Base-by-base conservation (phyloP, 2,888 invertebrate genomes). In the Sylvicola cinctus region DNA sequence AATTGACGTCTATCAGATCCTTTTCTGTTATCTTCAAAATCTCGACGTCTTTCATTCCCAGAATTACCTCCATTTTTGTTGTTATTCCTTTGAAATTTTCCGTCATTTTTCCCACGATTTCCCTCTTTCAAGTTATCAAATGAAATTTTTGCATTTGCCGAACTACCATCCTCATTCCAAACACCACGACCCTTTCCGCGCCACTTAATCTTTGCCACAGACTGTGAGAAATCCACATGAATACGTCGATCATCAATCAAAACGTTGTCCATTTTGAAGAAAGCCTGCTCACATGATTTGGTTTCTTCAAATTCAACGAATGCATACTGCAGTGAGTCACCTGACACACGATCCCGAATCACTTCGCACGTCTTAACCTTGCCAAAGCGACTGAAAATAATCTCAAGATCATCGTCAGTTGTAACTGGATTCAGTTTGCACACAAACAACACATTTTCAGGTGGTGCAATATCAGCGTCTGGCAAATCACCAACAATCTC, bases 191-290 rank as follows among this genome's bases (percentile, higher is more conserved):
- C 88, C 60, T 87, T 88, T 3, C 88, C 88, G 35, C 74, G 66
- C 84, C 87, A 91, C 46, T 76, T 76, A 45, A 87, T 70, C 59
- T 93, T 95, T 2, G 96, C 77, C 0, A 99, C 96, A 32, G 95
- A 95, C 55, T 99, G 98, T 41, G 93, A 95, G 62, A 99, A 99
- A 59, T 99, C 98, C 1, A 99, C 98, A 61, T 98, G 98, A 48
- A 99, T 98, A 41, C 98, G 67, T 16, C 98, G 66, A 52, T 99
- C 98, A 60, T 99, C 98, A 46, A 99, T 98, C 5, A 98, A 62
- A 0, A 98, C 96, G 63, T 99, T 99, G 54, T 96, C 96, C 98
- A 98, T 99, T 64, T 98, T 98, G 49, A 98, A 93, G 58, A 87
- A 99, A 2, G 98, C 98, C 45, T 84, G 83, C 61, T 98, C 98